Base-by-base conservation (phyloP, 2,113 vertebrate genomes). In the Tachuris rubrigastra region DNA sequence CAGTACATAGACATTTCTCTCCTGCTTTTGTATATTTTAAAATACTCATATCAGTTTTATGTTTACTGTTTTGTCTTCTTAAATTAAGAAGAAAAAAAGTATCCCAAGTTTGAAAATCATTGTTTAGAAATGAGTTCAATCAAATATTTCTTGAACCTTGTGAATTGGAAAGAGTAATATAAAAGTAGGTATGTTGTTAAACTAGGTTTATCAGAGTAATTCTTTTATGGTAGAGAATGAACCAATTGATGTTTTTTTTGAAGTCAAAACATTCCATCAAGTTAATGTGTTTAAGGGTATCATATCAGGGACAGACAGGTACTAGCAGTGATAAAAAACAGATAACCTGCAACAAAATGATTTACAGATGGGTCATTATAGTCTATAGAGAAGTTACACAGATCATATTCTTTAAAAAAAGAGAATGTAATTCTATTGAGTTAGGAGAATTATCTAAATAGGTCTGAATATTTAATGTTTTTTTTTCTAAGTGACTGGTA, bases 251-350 rank as follows among this genome's bases (percentile, higher is more conserved):
- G 59, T 87, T 96, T 97, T 97, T 97, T 97, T 97, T 97, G 92
- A 98, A 97, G 96, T 97, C 93, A 31, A 97, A 98, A 97, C 96
- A 97, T 97, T 97, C 97, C 97, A 94, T 97, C 97, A 97, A 90
- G 96, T 94, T 97, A 97, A 96, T 97, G 93, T 97, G 94, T 97
- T 97, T 97, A 93, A 96, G 92, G 96, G 94, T 95, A 96, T 94
- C 96, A 97, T 96, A 98, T 98, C 96, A 97, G 98, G 97, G 97
- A 98, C 94, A 98, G 98, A 97, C 97, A 98, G 98, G 97, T 98
- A 98, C 95, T 95, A 97, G 97, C 96, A 95, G 96, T 97, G 97
- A 98, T 97, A 98, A 97, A 97, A 97, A 96, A n/a, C 98, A 98
- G 98, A 98, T 98, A 98, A 96, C 96, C 78, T 95, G 91, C 90